Evolutionary conservation across 2,888 invertebrate genomes (phyloP).

Genomic region (Thumatha senex): DNA sequence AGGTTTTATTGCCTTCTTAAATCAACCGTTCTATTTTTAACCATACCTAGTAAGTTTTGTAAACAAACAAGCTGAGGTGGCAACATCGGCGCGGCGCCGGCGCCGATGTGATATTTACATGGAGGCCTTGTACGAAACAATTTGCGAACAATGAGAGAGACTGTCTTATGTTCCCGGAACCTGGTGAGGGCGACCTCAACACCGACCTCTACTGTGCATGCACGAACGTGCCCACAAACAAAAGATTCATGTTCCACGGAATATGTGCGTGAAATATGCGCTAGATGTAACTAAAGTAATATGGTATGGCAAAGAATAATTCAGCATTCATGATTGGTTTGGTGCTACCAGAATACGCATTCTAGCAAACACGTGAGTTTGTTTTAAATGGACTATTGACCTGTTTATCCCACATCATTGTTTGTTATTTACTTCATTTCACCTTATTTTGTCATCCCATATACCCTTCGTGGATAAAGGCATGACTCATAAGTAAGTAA

Average conservation of each 20-base stretch:
- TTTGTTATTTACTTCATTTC: too few species aligned
- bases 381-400: too few species aligned
- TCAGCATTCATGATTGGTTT: too few species aligned
- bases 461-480: too few species aligned
- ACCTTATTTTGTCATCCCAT: too few species aligned
- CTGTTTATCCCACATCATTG: too few species aligned
- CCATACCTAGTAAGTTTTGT: constrained; percentile 28
- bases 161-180: constrained; percentile 77
- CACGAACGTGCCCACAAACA: constrained; percentile 34
- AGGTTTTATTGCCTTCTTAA: neutral
- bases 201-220: constrained; percentile 50
- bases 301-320: too few species aligned
- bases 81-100: constrained; percentile 58
- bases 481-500: too few species aligned
- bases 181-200: constrained; percentile 64
- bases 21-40: constrained; percentile 30
- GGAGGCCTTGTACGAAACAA: constrained; percentile 70
- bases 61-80: constrained; percentile 30
- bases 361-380: too few species aligned
- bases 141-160: constrained; percentile 70
- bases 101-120: constrained; percentile 73
- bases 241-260: constrained; percentile 28
- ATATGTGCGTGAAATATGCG: constrained; percentile 16
- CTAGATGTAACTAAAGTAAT: too few species aligned
- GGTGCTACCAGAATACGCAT: too few species aligned